Percentiles rank a stretch among this genome's conserved stretches.
Conservation (phyloP, 1,140 invertebrate species). For the Tetranychus cinnabarinus region DNA sequence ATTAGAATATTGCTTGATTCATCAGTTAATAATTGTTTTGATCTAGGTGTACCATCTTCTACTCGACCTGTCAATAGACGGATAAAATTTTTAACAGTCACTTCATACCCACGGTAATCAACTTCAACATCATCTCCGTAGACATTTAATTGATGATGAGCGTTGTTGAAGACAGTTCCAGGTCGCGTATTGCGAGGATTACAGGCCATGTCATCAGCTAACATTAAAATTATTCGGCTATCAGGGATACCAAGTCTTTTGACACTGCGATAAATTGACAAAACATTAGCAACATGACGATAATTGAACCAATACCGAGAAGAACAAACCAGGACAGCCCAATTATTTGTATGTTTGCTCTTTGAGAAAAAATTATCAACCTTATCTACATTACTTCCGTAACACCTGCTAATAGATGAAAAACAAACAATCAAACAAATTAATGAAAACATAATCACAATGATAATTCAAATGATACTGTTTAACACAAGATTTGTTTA, state of each 20-base stretch:
- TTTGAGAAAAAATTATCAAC: neutral
- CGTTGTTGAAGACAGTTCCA: slow-evolving; percentile 95
- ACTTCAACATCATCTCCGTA: slow-evolving; percentile 99
- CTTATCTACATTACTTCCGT: too few species aligned
- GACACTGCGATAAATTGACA: slow-evolving; percentile 92
- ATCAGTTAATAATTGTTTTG: slow-evolving; percentile 83
- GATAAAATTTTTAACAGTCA: slow-evolving; percentile 97
- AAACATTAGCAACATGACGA: slow-evolving; percentile 90
- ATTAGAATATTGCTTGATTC: slow-evolving; percentile 83
- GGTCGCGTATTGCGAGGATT: slow-evolving; percentile 90
- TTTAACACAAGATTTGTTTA: too few species aligned
- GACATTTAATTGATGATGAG: slow-evolving; percentile 91
- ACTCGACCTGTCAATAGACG: slow-evolving; percentile 75
- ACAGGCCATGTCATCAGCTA: slow-evolving; percentile 98
- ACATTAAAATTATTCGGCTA: slow-evolving; percentile 20
- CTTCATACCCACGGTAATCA: slow-evolving; percentile 62
- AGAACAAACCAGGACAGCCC: slow-evolving; percentile 94
- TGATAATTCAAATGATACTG: too few species aligned
- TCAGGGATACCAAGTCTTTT: slow-evolving; percentile 93
- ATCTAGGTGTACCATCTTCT: slow-evolving; percentile 67
- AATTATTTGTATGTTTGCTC: slow-evolving; percentile 49
- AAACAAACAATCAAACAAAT: too few species aligned
- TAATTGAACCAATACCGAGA: slow-evolving; percentile 99
- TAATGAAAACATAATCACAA: too few species aligned
- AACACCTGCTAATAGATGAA: too few species aligned